phyloP scores from a whole-genome alignment of 1,140 invertebrate species.

The Babylonia areolata region DNA sequence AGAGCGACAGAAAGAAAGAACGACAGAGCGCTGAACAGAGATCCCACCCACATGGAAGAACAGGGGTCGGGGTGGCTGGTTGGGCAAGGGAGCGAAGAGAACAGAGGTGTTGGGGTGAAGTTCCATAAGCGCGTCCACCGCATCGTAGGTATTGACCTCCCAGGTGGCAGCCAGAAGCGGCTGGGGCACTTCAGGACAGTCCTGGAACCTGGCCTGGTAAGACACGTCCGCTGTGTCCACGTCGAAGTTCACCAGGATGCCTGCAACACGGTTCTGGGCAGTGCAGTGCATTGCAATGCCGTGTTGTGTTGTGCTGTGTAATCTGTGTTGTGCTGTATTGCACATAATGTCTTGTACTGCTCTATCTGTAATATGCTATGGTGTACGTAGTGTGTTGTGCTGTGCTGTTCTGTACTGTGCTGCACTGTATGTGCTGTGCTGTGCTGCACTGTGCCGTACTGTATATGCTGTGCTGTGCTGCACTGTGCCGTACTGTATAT shows the following conservation, averaged over 20 bases:
- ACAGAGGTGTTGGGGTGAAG: conserved; percentile 61
- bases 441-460: too few relatives aligned
- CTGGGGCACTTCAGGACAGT: conserved; percentile 58
- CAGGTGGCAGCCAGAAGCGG: conserved; percentile 67
- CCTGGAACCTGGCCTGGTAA: conserved; percentile 59
- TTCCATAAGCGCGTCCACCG: conserved; percentile 67
- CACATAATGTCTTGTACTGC: too few relatives aligned
- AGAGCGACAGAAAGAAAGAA: too few relatives aligned
- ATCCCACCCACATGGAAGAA: conserved; percentile 66
- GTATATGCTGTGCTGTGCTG: too few relatives aligned
- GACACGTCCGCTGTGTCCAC: conserved; percentile 61
- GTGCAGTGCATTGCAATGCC: not conserved
- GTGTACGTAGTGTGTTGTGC: too few relatives aligned
- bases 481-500: too few relatives aligned
- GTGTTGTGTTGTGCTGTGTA: too few relatives aligned
- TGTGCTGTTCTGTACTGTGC: too few relatives aligned
- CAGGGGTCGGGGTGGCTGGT: conserved; percentile 53
- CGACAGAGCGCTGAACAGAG: too few relatives aligned
- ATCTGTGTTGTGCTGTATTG: too few relatives aligned
- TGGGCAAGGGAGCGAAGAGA: conserved; percentile 51
- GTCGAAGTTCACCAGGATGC: conserved; percentile 54
- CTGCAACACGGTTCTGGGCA: conserved; percentile 32
- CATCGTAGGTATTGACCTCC: conserved; percentile 63
- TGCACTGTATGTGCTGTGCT: too few relatives aligned
- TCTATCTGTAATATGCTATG: too few relatives aligned